Evolutionary conservation across 2,888 invertebrate species (phyloP).

Genomic region (Platycnemis pennipes): DNA sequence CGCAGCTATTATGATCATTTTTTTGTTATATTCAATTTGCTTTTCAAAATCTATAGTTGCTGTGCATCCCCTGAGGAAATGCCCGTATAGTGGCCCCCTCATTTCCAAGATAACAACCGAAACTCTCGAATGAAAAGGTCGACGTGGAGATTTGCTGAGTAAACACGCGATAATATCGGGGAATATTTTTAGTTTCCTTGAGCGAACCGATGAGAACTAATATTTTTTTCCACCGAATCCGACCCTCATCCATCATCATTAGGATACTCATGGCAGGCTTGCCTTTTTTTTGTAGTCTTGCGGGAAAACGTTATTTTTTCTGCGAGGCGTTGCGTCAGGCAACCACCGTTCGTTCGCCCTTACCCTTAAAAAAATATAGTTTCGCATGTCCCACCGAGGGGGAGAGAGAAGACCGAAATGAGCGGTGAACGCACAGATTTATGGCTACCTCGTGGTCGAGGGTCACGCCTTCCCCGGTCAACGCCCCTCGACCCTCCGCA

Average conservation of each 20-base stretch:
- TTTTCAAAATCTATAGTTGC: no score
- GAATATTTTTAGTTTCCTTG: neutral
- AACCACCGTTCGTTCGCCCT: neutral
- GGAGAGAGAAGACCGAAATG: neutral
- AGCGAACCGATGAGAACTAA: neutral
- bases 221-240: neutral
- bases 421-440: neutral
- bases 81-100: no score
- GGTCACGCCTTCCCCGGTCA: neutral
- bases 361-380: neutral
- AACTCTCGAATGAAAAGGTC: neutral
- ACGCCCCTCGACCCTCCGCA: neutral
- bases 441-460: neutral
- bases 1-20: no score
- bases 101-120: neutral
- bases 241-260: conserved; percentile 8
- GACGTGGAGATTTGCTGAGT: neutral
- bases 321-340: neutral
- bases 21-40: no score
- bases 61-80: no score
- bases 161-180: neutral
- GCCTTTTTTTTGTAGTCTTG: no score
- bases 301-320: no score
- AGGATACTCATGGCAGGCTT: neutral
- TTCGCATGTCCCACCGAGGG: neutral